Base-by-base conservation (phyloP, 1,140 invertebrate species). In the Drusus annulatus region DNA sequence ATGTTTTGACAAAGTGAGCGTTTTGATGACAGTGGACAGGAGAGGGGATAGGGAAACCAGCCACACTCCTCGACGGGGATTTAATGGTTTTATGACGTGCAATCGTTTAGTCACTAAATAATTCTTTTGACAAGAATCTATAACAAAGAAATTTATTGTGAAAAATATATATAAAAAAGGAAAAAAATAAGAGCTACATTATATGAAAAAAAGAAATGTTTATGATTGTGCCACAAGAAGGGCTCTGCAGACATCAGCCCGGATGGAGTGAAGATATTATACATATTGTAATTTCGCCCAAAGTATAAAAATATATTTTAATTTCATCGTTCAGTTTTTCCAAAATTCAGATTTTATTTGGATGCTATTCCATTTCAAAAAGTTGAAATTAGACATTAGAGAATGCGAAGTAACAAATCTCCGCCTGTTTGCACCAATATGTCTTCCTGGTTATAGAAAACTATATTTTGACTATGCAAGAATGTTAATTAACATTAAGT, bases 361-460 rank as follows among this genome's bases (percentile, higher is more conserved):
- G 7, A 13, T 45, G 10, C 8, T 8, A 45, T 45, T 8, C 36
- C 13, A 45, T 45, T 45, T 10, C 36, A 45, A 45, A 45, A 45
- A 10, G 36, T 45, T 45, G 36, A 45, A 10, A 45, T 36, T 36
- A 36, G 31, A 45, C 10, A 45, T 45, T 45, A 45, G 36, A 45
- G 36, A 45, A 45, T 45, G 36, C 36, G 36, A 45, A 45, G 36
- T 45, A 45, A 45, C 36, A 8, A 45, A 13, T 6, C 58, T 60
- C 21, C 31, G 68, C 62, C 21, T 28, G 23, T 65, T 28, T 60
- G 62, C 68, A 54, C 19, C 19, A 6, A 51, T 52, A 68, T 71
- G 68, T 71, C 68, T 71, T 71, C 68, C 68, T 16, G 17, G 25
- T 65, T 7, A 28, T 65, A 65, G 36, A 45, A 31, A 21, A 28